phyloP scores from a whole-genome alignment of 2,113 vertebrate genomes.

The Coracopsis vasa region DNA sequence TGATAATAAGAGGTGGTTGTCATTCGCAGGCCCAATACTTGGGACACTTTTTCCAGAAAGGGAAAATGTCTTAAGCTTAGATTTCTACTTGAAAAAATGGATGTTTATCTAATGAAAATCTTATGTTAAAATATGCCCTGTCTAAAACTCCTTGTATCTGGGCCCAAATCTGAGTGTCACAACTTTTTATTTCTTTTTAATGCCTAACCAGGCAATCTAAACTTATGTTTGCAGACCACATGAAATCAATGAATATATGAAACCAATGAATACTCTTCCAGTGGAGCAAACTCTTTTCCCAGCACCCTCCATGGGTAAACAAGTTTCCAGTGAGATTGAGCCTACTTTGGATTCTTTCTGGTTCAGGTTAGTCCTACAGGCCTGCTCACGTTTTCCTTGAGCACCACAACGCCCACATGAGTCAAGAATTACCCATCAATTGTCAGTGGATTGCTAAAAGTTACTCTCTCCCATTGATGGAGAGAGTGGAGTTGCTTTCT shows the following conservation, averaged over 20 bases:
- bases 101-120: not conserved
- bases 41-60: not conserved
- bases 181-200: not conserved
- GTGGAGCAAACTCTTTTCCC: not conserved
- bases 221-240: not conserved
- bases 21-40: not conserved
- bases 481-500: not conserved
- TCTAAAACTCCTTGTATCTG: not conserved
- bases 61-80: not conserved
- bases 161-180: not conserved
- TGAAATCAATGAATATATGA: not conserved
- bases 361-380: not conserved
- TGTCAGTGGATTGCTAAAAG: not conserved
- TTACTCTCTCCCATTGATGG: not conserved
- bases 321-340: not conserved
- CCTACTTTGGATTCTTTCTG: not conserved
- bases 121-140: not conserved
- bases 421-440: not conserved
- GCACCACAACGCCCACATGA: not conserved
- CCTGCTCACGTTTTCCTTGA: not conserved
- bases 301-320: not conserved
- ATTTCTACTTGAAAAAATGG: not conserved
- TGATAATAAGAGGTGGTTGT: not conserved
- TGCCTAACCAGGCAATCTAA: not conserved
- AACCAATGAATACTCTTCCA: not conserved